Percentiles rank a stretch among this genome's conserved stretches.
Conservation (phyloP, 2,888 invertebrate genomes). For the Synergus laeviventris region DNA sequence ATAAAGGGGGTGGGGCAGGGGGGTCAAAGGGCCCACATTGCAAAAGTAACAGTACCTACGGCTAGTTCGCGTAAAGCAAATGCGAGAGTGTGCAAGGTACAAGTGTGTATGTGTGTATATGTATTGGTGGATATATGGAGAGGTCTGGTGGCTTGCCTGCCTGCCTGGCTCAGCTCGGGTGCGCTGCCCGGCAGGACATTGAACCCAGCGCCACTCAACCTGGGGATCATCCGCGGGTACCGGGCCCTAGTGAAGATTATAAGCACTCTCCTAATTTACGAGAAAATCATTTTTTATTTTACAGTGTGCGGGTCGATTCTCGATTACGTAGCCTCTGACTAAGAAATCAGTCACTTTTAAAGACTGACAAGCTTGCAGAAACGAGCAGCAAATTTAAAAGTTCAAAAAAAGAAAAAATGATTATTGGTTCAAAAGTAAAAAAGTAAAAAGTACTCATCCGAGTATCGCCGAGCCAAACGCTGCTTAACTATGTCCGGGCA, state of each 20-base stretch:
- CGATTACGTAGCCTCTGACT: too few species aligned
- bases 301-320: too few species aligned
- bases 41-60: slow-evolving; percentile 74
- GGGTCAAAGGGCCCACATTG: slow-evolving; percentile 69
- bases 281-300: background rate
- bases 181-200: slow-evolving; percentile 76
- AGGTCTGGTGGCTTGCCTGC: slow-evolving; percentile 62
- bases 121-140: slow-evolving; percentile 46
- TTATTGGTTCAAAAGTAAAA: too few species aligned
- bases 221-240: slow-evolving; percentile 71
- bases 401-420: too few species aligned
- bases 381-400: too few species aligned
- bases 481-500: too few species aligned
- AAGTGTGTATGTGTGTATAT: slow-evolving; percentile 34
- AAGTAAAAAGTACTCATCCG: too few species aligned
- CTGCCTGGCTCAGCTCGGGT: slow-evolving; percentile 66
- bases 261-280: background rate
- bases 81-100: slow-evolving; percentile 54
- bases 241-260: slow-evolving; percentile 44
- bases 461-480: too few species aligned
- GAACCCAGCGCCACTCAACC: slow-evolving; percentile 76
- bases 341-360: too few species aligned
- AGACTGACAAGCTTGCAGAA: too few species aligned
- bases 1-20: slow-evolving; percentile 54
- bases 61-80: slow-evolving; percentile 71